phyloP scores from a whole-genome alignment of 2,888 invertebrate species.

The Tubulanus polymorphus region DNA sequence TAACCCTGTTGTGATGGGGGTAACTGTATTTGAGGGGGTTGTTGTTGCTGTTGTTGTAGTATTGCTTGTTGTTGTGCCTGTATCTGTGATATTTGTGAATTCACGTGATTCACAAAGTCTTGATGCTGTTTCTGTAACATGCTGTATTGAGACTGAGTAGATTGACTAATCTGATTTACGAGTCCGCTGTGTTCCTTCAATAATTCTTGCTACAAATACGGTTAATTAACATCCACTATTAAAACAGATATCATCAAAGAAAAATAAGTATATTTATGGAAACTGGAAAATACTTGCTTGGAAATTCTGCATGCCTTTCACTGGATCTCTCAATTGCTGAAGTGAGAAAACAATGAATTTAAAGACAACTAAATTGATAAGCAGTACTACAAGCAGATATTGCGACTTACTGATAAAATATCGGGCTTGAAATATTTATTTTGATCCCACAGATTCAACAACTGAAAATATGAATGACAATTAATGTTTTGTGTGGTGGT shows the following conservation, averaged over 20 bases:
- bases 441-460: constrained; percentile 93
- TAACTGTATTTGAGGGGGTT: too few relatives aligned
- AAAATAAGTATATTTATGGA: too few relatives aligned
- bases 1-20: too few relatives aligned
- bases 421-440: constrained; percentile 66
- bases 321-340: constrained; percentile 73
- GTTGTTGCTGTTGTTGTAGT: constrained; percentile 21
- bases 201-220: too few relatives aligned
- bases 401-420: constrained; percentile 48
- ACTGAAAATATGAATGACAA: constrained; percentile 49
- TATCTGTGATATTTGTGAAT: constrained; percentile 52
- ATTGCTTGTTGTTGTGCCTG: constrained; percentile 48
- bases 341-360: constrained; percentile 18
- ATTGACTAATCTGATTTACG: constrained; percentile 72
- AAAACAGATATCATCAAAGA: too few relatives aligned
- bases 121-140: constrained; percentile 91
- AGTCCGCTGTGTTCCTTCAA: too few relatives aligned
- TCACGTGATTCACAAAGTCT: constrained; percentile 85
- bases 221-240: too few relatives aligned
- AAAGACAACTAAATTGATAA: neutral
- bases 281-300: constrained; percentile 60
- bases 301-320: constrained; percentile 82
- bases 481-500: neutral
- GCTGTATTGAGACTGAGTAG: constrained; percentile 75
- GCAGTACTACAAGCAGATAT: neutral